Conservation (phyloP, 2,113 vertebrate genomes). For the Ptychochromis oligacanthus region DNA sequence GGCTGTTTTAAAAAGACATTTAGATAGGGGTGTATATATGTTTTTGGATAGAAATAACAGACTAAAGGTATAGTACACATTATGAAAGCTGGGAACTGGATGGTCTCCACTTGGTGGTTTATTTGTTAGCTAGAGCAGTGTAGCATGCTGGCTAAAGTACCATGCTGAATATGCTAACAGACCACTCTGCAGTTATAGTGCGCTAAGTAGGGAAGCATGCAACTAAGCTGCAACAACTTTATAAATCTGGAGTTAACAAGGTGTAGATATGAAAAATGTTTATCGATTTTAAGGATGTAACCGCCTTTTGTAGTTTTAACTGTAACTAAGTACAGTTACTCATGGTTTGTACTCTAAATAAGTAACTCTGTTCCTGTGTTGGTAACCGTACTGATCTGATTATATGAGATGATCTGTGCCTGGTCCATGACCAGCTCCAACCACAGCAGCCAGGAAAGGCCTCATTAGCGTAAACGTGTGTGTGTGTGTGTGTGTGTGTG, state of each 20-base stretch:
- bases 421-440: not conserved
- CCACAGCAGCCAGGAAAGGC: not conserved
- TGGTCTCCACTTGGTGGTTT: not conserved
- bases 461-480: conserved; percentile 2
- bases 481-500: not conserved
- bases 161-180: not conserved
- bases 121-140: not conserved
- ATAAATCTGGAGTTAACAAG: not conserved
- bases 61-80: not conserved
- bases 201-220: not conserved
- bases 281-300: not conserved
- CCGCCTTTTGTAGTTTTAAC: not conserved
- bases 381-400: not conserved
- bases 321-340: not conserved
- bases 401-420: not conserved
- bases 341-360: not conserved
- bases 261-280: not conserved
- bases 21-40: too few relatives aligned
- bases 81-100: not conserved
- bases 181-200: not conserved
- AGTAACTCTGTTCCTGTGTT: not conserved
- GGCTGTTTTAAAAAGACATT: too few relatives aligned
- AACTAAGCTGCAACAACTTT: not conserved
- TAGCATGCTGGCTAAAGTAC: not conserved
- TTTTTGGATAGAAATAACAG: too few relatives aligned